Base-by-base conservation (phyloP, 2,888 invertebrate genomes). In the Tetrapedia diversipes region DNA sequence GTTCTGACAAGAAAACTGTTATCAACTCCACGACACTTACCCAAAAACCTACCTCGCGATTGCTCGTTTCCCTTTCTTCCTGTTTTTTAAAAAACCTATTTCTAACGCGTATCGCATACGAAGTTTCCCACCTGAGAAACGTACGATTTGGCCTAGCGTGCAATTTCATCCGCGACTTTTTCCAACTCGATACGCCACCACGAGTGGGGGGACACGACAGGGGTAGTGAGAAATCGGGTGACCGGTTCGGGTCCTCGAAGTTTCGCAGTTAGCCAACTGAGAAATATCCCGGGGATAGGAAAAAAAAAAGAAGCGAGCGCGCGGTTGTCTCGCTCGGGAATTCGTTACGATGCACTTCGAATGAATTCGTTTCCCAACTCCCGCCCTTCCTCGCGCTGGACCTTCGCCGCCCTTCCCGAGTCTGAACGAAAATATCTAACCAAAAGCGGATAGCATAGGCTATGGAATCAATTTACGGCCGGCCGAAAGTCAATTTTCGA, bases 401-500 rank as follows among this genome's bases (percentile, higher is more conserved):
- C 41, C 4, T 7, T 24, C 24, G 0, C 19, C 24, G 11, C 11
- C n/a, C 10, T 22, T 27, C 14, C 43, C 27, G 41, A 37, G 14
- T 14, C 39, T 19, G 19, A 29, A 29, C 59, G 67, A 54, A 72
- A 72, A 72, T 68, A 68, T 68, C 68, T 57, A 60, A 60, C 69
- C 45, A 60, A 67, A 67, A 67, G 39, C 37, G 39, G 54, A 47
- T 24, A 60, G 72, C 59, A 32, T 7, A 32, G 49, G 61, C 59
- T 34, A 41, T 56, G 73, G 54, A 73, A 73, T 73, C 75, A 56
- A 66, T 76, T 73, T 61, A 61, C 73, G 47, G 39, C 32, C 27
- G 51, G 75, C 41, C 61, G 66, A 73, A 73, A 76, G 66, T 66
- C 75, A 72, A 73, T 76, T 72, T 73, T 76, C 73, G 54, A 51